Evolutionary conservation across 2,113 vertebrate genomes (phyloP), one percentile per base, ranked within the genome.

Genomic region (Elachura formosa): DNA sequence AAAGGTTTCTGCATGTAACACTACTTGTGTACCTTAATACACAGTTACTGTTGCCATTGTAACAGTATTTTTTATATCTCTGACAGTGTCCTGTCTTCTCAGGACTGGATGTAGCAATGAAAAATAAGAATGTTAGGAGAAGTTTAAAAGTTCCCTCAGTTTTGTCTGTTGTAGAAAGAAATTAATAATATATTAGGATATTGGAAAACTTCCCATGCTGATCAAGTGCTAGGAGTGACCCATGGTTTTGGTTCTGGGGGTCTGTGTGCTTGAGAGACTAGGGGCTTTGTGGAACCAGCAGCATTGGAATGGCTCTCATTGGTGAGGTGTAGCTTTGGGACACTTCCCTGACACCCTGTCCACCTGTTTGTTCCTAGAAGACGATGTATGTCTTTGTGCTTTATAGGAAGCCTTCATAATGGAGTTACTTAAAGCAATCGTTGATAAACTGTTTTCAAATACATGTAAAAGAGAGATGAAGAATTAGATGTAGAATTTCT

Each of bases 11-110:
- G 36, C 22, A 4, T 56, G 55, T n/a, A 67, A 49, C 11, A 28
- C 28, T 3, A 13, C 25, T 40, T 61, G 10, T 61, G 22, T 75
- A n/a, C 31, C 34, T 62, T 34, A 72, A 54, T 33, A 48, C 14
- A 19, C 48, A 29, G 24, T 59, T 52, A 38, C 31, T 77, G 24
- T 20, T 87, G 52, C 26, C 8, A 43, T 31, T 28, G 9, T 28
- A 41, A 14, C 17, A 43, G 26, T 69, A 28, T 48, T 69, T 78
- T 82, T 25, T 4, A 77, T 69, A 40, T 40, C 12, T 77, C 18
- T 48, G 34, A 4, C 0, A 46, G 18, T 73, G n/a, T 15, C 3
- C 0, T 67, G 1, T 49, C 12, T 72, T 92, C 34, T 80, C 24
- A 59, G 15, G 31, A 43, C 31, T 62, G 24, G 14, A 14, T 54